A percentile compares a stretch with the other conserved stretches of the same genome.
Conservation (phyloP, 23 tunicate genomes). For the Ciona savignyi region DNA sequence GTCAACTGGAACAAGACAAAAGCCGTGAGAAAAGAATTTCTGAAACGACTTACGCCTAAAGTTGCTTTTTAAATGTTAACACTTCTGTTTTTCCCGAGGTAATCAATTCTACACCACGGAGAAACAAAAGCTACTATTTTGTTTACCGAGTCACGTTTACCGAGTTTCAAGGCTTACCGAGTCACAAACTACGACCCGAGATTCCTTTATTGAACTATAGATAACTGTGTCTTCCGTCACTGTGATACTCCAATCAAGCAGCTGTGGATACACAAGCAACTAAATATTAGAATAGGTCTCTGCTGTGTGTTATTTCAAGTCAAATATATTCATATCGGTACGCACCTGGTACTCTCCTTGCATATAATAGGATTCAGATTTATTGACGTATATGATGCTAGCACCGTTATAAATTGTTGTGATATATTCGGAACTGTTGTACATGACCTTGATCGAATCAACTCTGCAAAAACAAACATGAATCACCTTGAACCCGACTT, state of each 20-base stretch:
- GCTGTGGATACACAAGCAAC: constrained; percentile 5
- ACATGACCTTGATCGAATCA: constrained; percentile 16
- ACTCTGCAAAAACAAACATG: constrained; percentile 23
- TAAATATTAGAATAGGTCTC: neutral
- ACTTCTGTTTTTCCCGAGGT: too few species aligned
- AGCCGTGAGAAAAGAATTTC: too few species aligned
- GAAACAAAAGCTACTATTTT: too few species aligned
- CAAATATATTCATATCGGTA: too few species aligned
- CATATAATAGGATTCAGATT: constrained; percentile 35
- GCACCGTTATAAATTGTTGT: constrained; percentile 16
- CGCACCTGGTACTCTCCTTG: constrained; percentile 58
- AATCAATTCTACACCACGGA: too few species aligned
- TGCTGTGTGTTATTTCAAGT: too few species aligned
- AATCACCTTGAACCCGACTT: too few species aligned
- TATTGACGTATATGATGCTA: constrained; percentile 17
- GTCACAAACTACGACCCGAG: constrained; percentile 66
- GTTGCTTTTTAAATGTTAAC: too few species aligned
- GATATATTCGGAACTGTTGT: constrained; percentile 31
- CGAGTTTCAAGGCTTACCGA: constrained; percentile 43
- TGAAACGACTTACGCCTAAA: too few species aligned
- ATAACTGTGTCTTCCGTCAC: constrained; percentile 17
- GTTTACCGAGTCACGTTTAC: too few species aligned
- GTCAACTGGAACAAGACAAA: too few species aligned
- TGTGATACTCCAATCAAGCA: constrained; percentile 65
- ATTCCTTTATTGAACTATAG: constrained; percentile 18